Base-by-base conservation (phyloP, 1,140 invertebrate species). In the Battus philenor region DNA sequence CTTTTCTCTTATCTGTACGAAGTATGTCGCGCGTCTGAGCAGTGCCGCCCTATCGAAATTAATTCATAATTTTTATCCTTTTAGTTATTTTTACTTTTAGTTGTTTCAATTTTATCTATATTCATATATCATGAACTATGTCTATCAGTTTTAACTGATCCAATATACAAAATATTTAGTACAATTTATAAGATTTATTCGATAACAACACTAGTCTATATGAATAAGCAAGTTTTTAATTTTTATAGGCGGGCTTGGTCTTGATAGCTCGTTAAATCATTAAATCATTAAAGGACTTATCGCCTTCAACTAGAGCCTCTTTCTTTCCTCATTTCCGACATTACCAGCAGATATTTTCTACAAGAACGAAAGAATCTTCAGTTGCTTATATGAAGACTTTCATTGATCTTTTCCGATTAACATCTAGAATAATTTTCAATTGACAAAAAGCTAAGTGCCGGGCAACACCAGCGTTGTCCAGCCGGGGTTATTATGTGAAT, bases 1-100 rank as follows among this genome's bases (percentile, higher is more conserved):
- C 71, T 76, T 79, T 77, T 75, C 75, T 71, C 81, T 85, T 85
- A 85, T 85, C 81, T 79, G 77, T 63, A 61, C 74, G 72, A 73
- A 73, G 73, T 85, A 84, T 79, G 78, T 82, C 70, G 59, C 71
- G 71, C 74, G 71, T 74, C 77, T 83, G 65, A 80, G 76, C 74
- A 70, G 75, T 81, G 77, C 80, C 80, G 80, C 77, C 75, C 73
- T 84, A 81, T 81, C 75, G 48, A 58, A 68, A 74, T 76, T 84
- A 81, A 81, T 83, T 81, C 77, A 84, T 84, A 84, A 73, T 78
- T 84, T 65, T 81, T 77, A 71, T 73, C 68, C 70, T 65, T 69
- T 50, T 53, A 58, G 26, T 47, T 10, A 11, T 44, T 45, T 51
- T 29, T 41, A 51, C 34, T 16, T 16, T 41, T 29, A 13, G 16